phyloP scores from a whole-genome alignment of 2,888 invertebrate genomes.

The Horisme vitalbata region DNA sequence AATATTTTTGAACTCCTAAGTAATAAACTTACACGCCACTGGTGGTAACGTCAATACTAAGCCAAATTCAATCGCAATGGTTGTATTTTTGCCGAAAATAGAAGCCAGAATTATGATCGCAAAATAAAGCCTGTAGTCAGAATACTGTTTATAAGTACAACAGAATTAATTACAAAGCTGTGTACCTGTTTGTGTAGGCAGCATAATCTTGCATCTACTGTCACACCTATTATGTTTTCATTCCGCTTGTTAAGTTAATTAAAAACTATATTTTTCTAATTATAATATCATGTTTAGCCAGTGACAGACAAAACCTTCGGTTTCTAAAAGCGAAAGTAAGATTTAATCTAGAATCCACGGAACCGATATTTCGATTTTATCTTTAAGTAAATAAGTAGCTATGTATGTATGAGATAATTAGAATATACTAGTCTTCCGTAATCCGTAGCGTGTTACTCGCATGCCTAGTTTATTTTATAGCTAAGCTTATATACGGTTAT shows the following conservation, averaged over 20 bases:
- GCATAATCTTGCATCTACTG: conserved; percentile 50
- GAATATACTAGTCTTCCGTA: conserved; percentile 25
- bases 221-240: conserved; percentile 45
- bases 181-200: conserved; percentile 36
- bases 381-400: conserved; percentile 36
- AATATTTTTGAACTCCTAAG: too few species aligned
- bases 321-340: conserved; percentile 56
- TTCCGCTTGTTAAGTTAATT: conserved; percentile 45
- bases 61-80: too few species aligned
- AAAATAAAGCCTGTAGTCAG: too few species aligned
- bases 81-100: too few species aligned
- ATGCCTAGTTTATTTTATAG: neutral
- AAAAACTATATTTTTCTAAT: conserved; percentile 45
- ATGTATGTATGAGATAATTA: conserved; percentile 38
- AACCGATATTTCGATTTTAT: conserved; percentile 38
- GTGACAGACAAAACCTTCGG: conserved; percentile 44
- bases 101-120: too few species aligned
- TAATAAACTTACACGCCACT: too few species aligned
- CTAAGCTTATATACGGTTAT: too few species aligned
- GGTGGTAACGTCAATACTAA: too few species aligned
- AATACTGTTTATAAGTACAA: too few species aligned
- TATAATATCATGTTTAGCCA: conserved; percentile 32
- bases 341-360: conserved; percentile 42
- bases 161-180: too few species aligned
- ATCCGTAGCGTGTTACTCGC: conserved; percentile 17